Conservation (phyloP, 2,113 vertebrate genomes). For the Hippocampus comes region DNA sequence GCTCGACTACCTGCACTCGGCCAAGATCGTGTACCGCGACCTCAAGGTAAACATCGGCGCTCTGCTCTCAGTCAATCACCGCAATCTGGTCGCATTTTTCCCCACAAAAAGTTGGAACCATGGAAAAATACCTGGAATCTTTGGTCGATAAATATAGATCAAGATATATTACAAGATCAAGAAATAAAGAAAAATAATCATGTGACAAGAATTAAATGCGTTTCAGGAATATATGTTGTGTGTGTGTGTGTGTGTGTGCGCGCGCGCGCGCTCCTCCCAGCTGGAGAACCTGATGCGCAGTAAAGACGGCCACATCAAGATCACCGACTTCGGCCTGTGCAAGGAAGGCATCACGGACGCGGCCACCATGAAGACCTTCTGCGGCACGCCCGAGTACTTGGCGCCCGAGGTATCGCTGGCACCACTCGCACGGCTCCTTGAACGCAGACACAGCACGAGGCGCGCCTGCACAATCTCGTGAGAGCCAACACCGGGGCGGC, state of each 20-base stretch:
- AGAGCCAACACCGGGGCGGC: too few relatives aligned
- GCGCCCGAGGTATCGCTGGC: constrained; percentile 85
- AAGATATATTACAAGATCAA: too few relatives aligned
- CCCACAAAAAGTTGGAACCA: too few relatives aligned
- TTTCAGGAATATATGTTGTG: too few relatives aligned
- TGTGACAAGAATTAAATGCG: too few relatives aligned
- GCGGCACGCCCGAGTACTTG: constrained; percentile 94
- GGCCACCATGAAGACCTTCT: constrained; percentile 99
- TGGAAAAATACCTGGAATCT: too few relatives aligned
- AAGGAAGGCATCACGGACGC: constrained; percentile 99
- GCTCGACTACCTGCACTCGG: constrained; percentile 96
- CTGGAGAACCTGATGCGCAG: constrained; percentile 98
- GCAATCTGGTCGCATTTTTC: too few relatives aligned
- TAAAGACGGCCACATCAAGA: constrained; percentile 98
- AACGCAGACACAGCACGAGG: too few relatives aligned
- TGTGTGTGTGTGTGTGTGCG: too few relatives aligned
- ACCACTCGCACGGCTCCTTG: not conserved
- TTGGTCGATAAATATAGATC: too few relatives aligned
- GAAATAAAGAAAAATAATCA: too few relatives aligned
- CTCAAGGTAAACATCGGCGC: constrained; percentile 87
- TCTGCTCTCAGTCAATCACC: not conserved
- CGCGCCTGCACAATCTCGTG: too few relatives aligned
- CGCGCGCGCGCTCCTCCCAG: constrained; percentile 59
- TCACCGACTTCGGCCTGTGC: constrained; percentile 97
- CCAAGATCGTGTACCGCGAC: constrained; percentile 98